Conservation (phyloP, 2,888 invertebrate species). For the Stenichneumon culpator region DNA sequence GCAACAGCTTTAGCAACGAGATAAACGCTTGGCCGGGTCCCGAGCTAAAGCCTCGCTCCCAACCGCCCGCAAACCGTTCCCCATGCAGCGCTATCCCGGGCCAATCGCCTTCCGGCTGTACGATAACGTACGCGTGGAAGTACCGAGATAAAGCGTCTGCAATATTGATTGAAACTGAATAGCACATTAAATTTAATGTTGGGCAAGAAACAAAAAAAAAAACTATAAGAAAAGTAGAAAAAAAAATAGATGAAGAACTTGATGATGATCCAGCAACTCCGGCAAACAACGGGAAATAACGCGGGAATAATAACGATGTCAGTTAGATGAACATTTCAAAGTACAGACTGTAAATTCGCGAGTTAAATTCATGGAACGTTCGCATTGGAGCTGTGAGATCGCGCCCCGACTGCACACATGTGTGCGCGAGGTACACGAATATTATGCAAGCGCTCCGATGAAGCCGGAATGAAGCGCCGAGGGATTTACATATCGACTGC, state of each 20-base stretch:
- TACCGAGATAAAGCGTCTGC: not conserved
- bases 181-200: not conserved
- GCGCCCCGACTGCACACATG: not conserved
- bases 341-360: not conserved
- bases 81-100: not conserved
- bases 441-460: not conserved
- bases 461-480: slow-evolving; percentile 5
- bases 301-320: not conserved
- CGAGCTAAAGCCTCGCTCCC: slow-evolving; percentile 21
- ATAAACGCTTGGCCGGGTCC: slow-evolving; percentile 57
- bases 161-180: slow-evolving; percentile 9
- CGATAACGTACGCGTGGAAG: slow-evolving; percentile 15
- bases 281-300: not conserved
- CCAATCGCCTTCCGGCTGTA: slow-evolving; percentile 29
- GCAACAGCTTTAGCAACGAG: slow-evolving; percentile 51
- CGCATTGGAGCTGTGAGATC: not conserved
- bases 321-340: not conserved
- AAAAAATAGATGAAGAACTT: too few relatives aligned
- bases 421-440: not conserved
- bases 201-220: too few relatives aligned
- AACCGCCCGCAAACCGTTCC: slow-evolving; percentile 15
- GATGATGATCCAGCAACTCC: not conserved
- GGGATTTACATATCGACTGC: not conserved
- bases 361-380: not conserved
- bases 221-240: not conserved